These are phyloP conservation scores for Athripsodes cinereus DNA, from an alignment of 2,888 invertebrate genomes.

Conservation along the genomic window DNA sequence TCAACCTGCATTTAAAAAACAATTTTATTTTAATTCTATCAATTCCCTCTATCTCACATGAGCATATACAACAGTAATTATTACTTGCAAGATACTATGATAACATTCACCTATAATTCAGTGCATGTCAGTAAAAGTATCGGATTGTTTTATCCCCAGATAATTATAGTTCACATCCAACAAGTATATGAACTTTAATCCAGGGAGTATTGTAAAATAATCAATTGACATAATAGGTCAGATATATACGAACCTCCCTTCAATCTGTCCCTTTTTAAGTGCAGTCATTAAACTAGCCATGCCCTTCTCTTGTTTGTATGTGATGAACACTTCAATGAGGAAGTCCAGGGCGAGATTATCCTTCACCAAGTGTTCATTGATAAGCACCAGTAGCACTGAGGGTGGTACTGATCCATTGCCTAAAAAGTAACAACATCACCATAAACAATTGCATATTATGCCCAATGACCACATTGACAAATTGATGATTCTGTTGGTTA, in stretches of 20 bases:
- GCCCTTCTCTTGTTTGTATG: constrained; percentile 88
- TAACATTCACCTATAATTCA: not conserved
- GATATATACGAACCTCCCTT: constrained; percentile 49
- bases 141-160: not conserved
- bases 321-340: constrained; percentile 85
- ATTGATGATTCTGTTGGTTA: no score
- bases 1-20: constrained; percentile 53
- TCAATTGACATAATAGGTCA: not conserved
- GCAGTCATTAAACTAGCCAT: constrained; percentile 77
- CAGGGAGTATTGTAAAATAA: not conserved
- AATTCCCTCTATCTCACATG: not conserved
- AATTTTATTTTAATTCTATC: not conserved
- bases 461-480: no score
- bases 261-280: constrained; percentile 80
- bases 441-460: no score
- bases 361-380: constrained; percentile 89
- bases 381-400: constrained; percentile 77
- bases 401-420: constrained; percentile 88
- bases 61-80: not conserved
- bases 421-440: constrained; percentile 31
- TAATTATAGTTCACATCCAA: not conserved
- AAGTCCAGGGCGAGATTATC: constrained; percentile 93
- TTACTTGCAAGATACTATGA: not conserved
- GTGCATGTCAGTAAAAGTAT: not conserved
- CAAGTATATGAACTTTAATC: no score